Evolutionary conservation across 1,140 invertebrate species (phyloP).

Genomic region (Zaprionus africanus): DNA sequence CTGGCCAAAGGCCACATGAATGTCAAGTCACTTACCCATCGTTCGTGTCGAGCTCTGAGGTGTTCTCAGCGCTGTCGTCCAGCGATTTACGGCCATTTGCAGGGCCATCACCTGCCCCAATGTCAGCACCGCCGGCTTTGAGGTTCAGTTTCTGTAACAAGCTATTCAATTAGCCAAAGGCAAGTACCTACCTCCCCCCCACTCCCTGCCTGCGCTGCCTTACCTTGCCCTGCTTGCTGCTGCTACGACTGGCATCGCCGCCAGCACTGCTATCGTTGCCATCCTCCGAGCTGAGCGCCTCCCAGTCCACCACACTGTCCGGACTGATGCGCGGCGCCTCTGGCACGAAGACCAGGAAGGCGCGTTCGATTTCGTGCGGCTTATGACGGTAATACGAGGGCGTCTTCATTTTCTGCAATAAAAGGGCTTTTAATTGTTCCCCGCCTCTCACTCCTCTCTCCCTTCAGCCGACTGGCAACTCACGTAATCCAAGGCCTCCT

Average conservation of each 20-base stretch:
- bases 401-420: constrained; percentile 91
- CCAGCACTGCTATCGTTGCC: constrained; percentile 44
- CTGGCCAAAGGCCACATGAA: constrained; percentile 37
- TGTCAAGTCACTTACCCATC: constrained; percentile 74
- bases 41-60: constrained; percentile 75
- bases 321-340: constrained; percentile 91
- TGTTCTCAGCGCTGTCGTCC: constrained; percentile 80
- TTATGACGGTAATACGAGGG: constrained; percentile 91
- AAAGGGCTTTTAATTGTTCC: constrained; percentile 59
- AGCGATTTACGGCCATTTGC: constrained; percentile 67
- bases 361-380: constrained; percentile 89
- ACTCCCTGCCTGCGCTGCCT: neutral
- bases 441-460: neutral
- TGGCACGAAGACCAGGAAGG: constrained; percentile 88
- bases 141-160: constrained; percentile 62
- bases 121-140: constrained; percentile 45
- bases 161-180: constrained; percentile 29
- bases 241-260: constrained; percentile 45
- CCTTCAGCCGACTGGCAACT: constrained; percentile 62
- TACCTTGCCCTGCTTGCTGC: constrained; percentile 58
- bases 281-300: constrained; percentile 77
- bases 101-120: neutral
- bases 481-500: constrained; percentile 92
- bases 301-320: constrained; percentile 90
- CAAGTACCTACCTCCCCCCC: neutral